These are phyloP conservation scores for Malurus elegans DNA, from an alignment of 2,113 vertebrate genomes.

Conservation along the genomic window DNA sequence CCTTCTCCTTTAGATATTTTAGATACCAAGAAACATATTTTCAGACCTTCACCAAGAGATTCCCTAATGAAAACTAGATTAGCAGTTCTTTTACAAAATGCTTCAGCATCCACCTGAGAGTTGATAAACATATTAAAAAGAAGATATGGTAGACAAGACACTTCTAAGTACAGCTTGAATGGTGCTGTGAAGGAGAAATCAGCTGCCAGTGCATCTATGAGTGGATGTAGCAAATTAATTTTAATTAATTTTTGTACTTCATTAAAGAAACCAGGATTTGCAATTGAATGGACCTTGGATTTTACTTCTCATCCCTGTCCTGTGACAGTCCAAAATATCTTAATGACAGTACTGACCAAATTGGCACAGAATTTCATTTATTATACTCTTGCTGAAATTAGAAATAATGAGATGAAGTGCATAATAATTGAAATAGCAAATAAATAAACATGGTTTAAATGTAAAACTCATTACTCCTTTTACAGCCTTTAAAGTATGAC, in stretches of 20 bases:
- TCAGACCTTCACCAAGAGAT: neutral
- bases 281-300: neutral
- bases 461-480: neutral
- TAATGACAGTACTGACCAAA: neutral
- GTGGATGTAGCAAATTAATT: neutral
- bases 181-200: neutral
- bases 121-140: neutral
- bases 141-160: neutral
- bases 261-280: neutral
- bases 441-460: neutral
- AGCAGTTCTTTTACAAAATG: neutral
- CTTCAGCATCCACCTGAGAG: neutral
- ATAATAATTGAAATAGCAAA: neutral
- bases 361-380: neutral
- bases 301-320: neutral
- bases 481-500: neutral
- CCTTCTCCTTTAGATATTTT: neutral
- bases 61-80: neutral
- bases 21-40: neutral
- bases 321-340: neutral
- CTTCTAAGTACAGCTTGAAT: neutral
- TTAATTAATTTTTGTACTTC: constrained; percentile 21
- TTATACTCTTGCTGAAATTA: neutral
- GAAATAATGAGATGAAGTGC: neutral
- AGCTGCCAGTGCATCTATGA: neutral